phyloP scores from a whole-genome alignment of 30 jellyfish, hydroid and myxozoan genomes.

The Mastigias papua region DNA sequence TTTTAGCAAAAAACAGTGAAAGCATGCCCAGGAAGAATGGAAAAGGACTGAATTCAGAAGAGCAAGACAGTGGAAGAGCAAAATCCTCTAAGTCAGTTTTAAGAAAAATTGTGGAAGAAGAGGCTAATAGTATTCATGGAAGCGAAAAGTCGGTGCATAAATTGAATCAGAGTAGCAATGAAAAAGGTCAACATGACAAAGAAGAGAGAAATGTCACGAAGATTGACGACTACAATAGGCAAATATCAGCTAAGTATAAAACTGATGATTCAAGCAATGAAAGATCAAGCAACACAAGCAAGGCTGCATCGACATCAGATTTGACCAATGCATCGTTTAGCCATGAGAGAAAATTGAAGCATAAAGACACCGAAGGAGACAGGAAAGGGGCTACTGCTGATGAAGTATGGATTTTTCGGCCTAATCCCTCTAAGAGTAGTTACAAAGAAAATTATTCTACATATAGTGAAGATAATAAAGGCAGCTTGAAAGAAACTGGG shows the following conservation, averaged over 20 bases:
- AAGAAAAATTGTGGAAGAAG: slow-evolving; percentile 24
- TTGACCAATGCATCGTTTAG: neutral
- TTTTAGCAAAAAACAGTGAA: neutral
- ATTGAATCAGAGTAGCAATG: neutral
- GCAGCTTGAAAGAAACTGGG: neutral
- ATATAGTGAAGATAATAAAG: neutral
- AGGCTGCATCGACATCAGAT: neutral
- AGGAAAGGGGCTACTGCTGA: neutral
- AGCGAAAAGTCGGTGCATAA: neutral
- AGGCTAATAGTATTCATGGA: neutral
- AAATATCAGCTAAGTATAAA: neutral
- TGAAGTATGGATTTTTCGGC: slow-evolving; percentile 28
- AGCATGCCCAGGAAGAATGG: neutral
- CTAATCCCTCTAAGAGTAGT: neutral
- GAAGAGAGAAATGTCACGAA: neutral
- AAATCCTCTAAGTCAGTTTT: neutral
- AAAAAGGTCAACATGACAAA: neutral
- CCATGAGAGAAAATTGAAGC: neutral
- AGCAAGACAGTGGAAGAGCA: neutral
- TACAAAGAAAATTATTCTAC: neutral
- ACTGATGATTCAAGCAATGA: neutral
- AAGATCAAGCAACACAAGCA: neutral
- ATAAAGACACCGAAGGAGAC: neutral
- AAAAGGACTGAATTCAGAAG: neutral
- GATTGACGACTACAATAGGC: neutral